Evolutionary conservation across 2,888 invertebrate genomes (phyloP).

Genomic region (Spilosoma lubricipeda): DNA sequence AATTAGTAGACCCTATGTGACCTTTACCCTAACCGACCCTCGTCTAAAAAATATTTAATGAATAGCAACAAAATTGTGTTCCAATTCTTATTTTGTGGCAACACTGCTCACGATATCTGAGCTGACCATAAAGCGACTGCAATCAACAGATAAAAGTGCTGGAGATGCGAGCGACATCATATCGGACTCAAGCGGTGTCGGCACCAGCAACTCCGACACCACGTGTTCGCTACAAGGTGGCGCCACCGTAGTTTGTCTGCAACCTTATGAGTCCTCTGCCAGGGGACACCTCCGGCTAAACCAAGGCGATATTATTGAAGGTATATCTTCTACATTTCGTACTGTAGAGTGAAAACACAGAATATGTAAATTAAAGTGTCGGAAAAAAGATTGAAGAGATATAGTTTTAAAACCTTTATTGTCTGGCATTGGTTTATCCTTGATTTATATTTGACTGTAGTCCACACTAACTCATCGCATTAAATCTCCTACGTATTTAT

Average conservation of each 20-base stretch:
- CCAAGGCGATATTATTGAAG: constrained; percentile 97
- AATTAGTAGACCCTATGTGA: background rate
- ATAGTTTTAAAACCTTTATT: background rate
- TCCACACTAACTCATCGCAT: background rate
- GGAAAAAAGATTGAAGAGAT: background rate
- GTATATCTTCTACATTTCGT: constrained; percentile 64
- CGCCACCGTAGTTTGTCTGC: constrained; percentile 94
- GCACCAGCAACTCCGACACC: constrained; percentile 94
- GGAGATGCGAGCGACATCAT: constrained; percentile 96
- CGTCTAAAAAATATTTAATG: background rate
- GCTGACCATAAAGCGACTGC: constrained; percentile 58
- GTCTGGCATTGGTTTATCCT: background rate
- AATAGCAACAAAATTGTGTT: background rate
- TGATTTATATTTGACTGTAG: no score
- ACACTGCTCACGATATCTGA: background rate
- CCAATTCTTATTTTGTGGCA: background rate
- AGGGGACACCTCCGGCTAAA: constrained; percentile 93
- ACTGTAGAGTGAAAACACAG: background rate
- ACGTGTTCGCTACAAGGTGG: constrained; percentile 91
- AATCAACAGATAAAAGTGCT: constrained; percentile 93
- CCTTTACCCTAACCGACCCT: background rate
- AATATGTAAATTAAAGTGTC: background rate
- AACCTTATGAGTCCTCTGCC: constrained; percentile 91
- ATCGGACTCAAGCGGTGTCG: constrained; percentile 96
- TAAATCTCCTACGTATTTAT: background rate